phyloP scores from a whole-genome alignment of 2,797 vertebrate species.

The Amniataba percoides region DNA sequence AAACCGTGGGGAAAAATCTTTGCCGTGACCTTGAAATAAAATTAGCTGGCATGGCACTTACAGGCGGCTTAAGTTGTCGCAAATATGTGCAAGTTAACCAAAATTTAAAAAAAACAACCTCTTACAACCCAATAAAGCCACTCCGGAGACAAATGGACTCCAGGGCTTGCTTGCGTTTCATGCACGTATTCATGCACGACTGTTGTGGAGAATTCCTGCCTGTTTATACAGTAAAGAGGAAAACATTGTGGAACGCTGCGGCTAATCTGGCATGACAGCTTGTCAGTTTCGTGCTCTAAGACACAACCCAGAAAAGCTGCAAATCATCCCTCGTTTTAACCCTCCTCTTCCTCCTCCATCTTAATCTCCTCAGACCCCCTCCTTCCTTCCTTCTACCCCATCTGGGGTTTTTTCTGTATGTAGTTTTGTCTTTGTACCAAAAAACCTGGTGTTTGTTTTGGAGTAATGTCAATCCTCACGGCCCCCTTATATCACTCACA shows the following conservation, averaged over 20 bases:
- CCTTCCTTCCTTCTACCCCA: neutral
- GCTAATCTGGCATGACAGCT: slow-evolving; percentile 81
- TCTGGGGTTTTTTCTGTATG: slow-evolving; percentile 28
- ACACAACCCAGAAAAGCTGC: slow-evolving; percentile 80
- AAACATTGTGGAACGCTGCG: slow-evolving; percentile 71
- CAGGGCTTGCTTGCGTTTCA: slow-evolving; percentile 40
- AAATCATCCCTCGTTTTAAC: slow-evolving; percentile 71
- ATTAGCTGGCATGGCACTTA: slow-evolving; percentile 39
- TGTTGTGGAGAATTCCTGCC: slow-evolving; percentile 63
- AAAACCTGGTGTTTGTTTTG: slow-evolving; percentile 78
- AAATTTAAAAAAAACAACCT: slow-evolving; percentile 29
- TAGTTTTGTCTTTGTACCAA: slow-evolving; percentile 68
- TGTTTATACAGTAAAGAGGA: slow-evolving; percentile 69
- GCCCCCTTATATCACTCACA: slow-evolving; percentile 54
- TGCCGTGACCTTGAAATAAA: slow-evolving; percentile 55
- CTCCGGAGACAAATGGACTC: slow-evolving; percentile 68
- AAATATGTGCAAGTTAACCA: slow-evolving; percentile 55
- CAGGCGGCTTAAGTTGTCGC: slow-evolving; percentile 52
- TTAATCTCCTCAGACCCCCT: slow-evolving; percentile 29
- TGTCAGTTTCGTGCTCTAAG: slow-evolving; percentile 77
- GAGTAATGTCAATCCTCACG: slow-evolving; percentile 68
- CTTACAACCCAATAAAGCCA: slow-evolving; percentile 62
- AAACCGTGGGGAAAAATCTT: slow-evolving; percentile 1
- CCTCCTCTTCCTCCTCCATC: slow-evolving; percentile 44
- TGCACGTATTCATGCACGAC: slow-evolving; percentile 38